phyloP scores from a whole-genome alignment of 2,888 invertebrate genomes.

The Hydroisotoma schaefferi region DNA sequence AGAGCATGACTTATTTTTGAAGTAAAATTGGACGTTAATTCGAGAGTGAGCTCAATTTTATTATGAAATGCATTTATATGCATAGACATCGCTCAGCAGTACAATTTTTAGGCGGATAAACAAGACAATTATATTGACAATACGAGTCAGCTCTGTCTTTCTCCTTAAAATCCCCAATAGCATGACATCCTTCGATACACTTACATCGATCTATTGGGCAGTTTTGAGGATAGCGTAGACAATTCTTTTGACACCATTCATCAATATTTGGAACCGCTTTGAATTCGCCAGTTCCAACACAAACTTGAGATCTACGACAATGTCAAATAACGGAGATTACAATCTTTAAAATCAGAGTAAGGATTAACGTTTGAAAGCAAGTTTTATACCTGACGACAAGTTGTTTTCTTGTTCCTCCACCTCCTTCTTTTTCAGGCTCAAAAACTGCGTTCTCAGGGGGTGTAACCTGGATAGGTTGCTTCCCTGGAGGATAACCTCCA shows the following conservation, averaged over 20 bases:
- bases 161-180: slow-evolving; percentile 70
- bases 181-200: slow-evolving; percentile 76
- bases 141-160: slow-evolving; percentile 70
- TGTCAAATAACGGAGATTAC: no score
- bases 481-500: slow-evolving; percentile 58
- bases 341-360: no score
- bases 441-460: slow-evolving; percentile 26
- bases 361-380: neutral
- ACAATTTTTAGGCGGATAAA: slow-evolving; percentile 66
- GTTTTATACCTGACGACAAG: slow-evolving; percentile 27
- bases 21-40: no score
- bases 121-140: slow-evolving; percentile 80
- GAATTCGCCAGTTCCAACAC: slow-evolving; percentile 64
- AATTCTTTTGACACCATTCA: slow-evolving; percentile 81
- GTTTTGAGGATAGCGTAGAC: slow-evolving; percentile 79
- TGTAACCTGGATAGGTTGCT: neutral
- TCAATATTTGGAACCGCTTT: slow-evolving; percentile 70
- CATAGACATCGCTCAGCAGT: slow-evolving; percentile 70
- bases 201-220: slow-evolving; percentile 72
- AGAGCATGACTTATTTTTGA: no score
- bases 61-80: slow-evolving; percentile 58
- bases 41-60: no score
- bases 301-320: slow-evolving; percentile 68
- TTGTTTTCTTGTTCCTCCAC: slow-evolving; percentile 23
- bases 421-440: slow-evolving; percentile 22